These are phyloP conservation scores for Lagria hirta DNA, from an alignment of 2,888 invertebrate species.

Conservation along the genomic window DNA sequence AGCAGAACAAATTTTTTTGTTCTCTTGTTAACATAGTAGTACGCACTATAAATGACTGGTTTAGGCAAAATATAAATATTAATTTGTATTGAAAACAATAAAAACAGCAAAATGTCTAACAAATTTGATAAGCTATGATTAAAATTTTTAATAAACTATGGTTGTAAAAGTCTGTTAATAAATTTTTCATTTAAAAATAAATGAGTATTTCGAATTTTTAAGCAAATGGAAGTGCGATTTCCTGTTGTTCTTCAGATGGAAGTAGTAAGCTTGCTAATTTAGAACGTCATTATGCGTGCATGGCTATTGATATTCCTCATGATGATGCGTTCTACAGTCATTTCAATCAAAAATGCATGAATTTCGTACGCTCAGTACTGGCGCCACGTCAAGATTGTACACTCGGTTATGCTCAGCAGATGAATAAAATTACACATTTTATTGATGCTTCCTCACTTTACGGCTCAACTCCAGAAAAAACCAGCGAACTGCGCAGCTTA, in stretches of 20 bases:
- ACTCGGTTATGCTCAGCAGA: slow-evolving; percentile 71
- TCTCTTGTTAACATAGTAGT: no score
- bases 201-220: slow-evolving; percentile 15
- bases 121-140: no score
- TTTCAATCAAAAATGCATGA: slow-evolving; percentile 66
- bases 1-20: no score
- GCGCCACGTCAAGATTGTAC: slow-evolving; percentile 68
- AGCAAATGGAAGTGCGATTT: slow-evolving; percentile 71
- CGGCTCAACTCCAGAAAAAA: slow-evolving; percentile 64
- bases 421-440: slow-evolving; percentile 75
- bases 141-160: no score
- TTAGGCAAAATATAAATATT: no score
- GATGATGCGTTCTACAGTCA: slow-evolving; percentile 63
- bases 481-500: slow-evolving; percentile 61
- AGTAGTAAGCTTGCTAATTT: slow-evolving; percentile 56
- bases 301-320: slow-evolving; percentile 63
- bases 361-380: slow-evolving; percentile 70
- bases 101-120: no score
- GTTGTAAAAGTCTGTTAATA: no score
- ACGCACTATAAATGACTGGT: no score
- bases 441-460: slow-evolving; percentile 75
- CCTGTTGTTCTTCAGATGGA: slow-evolving; percentile 71
- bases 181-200: neutral
- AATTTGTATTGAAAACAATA: no score
- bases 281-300: slow-evolving; percentile 67